A percentile compares a stretch with the other conserved stretches of the same genome.
phyloP scores from a whole-genome alignment of 2,797 vertebrate species.

The Craterocephalus amniculus region DNA sequence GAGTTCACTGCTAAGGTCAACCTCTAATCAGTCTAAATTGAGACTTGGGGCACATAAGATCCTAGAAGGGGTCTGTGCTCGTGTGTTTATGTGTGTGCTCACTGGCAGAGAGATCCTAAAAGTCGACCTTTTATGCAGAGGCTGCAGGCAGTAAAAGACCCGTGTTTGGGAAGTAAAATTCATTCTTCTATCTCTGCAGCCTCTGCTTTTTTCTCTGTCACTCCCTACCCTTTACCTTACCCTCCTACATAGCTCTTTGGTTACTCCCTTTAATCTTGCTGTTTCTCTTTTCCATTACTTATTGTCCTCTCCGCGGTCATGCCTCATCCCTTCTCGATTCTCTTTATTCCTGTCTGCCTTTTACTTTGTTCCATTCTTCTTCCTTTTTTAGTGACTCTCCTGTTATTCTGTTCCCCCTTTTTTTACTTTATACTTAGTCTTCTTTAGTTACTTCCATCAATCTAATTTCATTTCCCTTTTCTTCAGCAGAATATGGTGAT shows the following conservation, averaged over 20 bases:
- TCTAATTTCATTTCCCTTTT: background rate
- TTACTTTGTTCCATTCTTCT: background rate
- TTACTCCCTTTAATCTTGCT: background rate
- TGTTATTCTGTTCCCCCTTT: background rate
- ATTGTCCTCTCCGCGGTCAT: background rate
- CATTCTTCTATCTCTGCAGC: background rate
- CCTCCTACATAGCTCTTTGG: background rate
- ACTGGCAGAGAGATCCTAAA: slow-evolving; percentile 8
- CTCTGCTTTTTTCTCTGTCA: background rate
- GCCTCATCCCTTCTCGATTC: background rate
- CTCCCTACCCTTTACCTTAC: background rate
- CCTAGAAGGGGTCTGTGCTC: slow-evolving; percentile 26
- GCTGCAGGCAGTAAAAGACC: slow-evolving; percentile 26
- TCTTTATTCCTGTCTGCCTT: background rate
- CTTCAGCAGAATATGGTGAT: background rate
- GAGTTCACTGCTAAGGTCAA: slow-evolving; percentile 69
- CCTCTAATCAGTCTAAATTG: slow-evolving; percentile 70
- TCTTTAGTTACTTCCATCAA: background rate
- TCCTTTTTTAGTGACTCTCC: background rate
- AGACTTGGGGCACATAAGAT: slow-evolving; percentile 48
- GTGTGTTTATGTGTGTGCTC: slow-evolving; percentile 24
- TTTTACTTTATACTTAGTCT: background rate
- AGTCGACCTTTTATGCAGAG: slow-evolving; percentile 15
- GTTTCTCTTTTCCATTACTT: background rate
- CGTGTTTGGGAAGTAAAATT: slow-evolving; percentile 1